Conservation (phyloP, 2,113 vertebrate genomes). For the Lamprologus sp. region DNA sequence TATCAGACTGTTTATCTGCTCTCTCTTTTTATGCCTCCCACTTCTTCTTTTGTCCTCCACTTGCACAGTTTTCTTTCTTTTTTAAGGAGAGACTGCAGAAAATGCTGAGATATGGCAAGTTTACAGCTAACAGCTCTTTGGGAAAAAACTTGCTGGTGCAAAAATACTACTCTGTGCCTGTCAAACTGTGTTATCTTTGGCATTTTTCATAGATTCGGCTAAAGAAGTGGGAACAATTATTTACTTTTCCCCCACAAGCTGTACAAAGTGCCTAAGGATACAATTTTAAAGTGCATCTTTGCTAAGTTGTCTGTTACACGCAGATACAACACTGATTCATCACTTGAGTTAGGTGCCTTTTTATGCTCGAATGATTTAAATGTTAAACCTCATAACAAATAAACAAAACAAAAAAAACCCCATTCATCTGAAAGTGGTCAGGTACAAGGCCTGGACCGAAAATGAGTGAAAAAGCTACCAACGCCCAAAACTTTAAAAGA, state of each 20-base stretch:
- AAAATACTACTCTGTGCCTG: neutral
- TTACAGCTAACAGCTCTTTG: neutral
- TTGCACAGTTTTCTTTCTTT: neutral
- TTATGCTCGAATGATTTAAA: neutral
- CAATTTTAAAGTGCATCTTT: neutral
- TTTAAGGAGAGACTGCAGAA: neutral
- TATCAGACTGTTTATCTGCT: neutral
- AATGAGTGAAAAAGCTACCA: neutral
- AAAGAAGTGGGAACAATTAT: neutral
- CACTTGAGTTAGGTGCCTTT: neutral
- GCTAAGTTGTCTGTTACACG: neutral
- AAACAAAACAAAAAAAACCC: neutral
- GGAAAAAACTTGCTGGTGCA: neutral
- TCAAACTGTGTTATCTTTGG: neutral
- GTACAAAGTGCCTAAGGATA: neutral
- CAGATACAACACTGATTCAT: neutral
- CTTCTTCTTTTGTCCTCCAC: neutral
- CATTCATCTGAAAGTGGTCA: neutral
- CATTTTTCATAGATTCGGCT: neutral
- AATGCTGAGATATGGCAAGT: neutral
- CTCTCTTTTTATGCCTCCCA: neutral
- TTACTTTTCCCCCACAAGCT: neutral
- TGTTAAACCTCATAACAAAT: neutral
- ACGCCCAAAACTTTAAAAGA: neutral
- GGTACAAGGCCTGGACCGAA: neutral